A percentile compares a stretch with the other conserved stretches of the same genome.
phyloP scores from a whole-genome alignment of 2,888 invertebrate genomes.

The Eurytoma adleriae region DNA sequence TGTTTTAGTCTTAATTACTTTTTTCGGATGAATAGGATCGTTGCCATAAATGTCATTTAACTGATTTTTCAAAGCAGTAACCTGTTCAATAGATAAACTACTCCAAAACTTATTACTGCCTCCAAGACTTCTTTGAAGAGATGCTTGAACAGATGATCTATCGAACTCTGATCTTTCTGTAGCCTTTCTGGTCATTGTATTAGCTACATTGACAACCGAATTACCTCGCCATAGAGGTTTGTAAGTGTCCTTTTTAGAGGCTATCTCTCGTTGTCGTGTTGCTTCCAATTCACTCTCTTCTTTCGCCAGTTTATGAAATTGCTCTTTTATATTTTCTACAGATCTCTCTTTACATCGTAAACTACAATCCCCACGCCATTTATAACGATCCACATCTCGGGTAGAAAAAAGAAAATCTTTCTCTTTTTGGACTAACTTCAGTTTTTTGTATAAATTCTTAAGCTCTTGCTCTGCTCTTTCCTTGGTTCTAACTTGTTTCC shows the following conservation, averaged over 20 bases:
- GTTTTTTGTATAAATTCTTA: constrained; percentile 84
- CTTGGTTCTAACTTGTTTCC: constrained; percentile 87
- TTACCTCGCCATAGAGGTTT: constrained; percentile 90
- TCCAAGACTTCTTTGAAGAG: constrained; percentile 78
- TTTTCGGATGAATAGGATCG: constrained; percentile 72
- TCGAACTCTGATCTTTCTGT: constrained; percentile 75
- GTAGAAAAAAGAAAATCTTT: constrained; percentile 90
- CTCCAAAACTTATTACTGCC: constrained; percentile 89
- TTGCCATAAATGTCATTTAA: constrained; percentile 88
- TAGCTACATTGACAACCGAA: constrained; percentile 88
- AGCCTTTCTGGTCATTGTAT: constrained; percentile 82
- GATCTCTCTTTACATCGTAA: constrained; percentile 90
- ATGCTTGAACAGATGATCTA: constrained; percentile 75
- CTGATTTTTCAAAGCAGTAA: constrained; percentile 87
- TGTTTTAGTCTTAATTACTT: constrained; percentile 47
- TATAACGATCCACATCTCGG: constrained; percentile 83
- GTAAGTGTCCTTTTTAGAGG: constrained; percentile 82
- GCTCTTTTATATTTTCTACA: constrained; percentile 89
- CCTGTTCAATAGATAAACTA: constrained; percentile 90
- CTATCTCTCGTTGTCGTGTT: constrained; percentile 74
- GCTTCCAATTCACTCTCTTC: constrained; percentile 77
- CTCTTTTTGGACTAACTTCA: constrained; percentile 87
- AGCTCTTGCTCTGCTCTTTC: constrained; percentile 91
- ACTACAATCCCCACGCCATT: constrained; percentile 87
- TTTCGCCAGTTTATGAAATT: constrained; percentile 82